Evolutionary conservation across 1,140 invertebrate species (phyloP).

Genomic region (Conus ventricosus): DNA sequence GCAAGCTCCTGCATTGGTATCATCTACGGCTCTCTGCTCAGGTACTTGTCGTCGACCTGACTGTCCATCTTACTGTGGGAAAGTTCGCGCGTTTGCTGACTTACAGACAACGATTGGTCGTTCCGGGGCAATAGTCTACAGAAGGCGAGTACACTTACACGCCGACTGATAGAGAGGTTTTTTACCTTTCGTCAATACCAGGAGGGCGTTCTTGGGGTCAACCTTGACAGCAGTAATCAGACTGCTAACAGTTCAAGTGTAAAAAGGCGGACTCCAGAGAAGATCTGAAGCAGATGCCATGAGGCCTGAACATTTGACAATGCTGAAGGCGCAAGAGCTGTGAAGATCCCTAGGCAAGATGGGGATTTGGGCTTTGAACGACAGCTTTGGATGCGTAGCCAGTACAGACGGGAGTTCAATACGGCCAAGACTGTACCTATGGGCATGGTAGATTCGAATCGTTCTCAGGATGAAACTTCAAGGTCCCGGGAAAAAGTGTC

Average conservation of each 20-base stretch:
- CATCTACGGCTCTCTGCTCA: no score
- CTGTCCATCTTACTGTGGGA: no score
- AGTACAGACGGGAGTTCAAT: background rate
- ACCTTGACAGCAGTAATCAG: background rate
- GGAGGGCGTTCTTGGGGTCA: background rate
- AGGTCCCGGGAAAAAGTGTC: background rate
- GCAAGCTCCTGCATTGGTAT: no score
- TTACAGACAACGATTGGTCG: no score
- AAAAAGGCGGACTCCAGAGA: background rate
- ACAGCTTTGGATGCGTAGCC: background rate
- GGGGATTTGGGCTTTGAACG: background rate
- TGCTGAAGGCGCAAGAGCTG: background rate
- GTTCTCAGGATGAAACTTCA: background rate
- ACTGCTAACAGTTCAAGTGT: background rate
- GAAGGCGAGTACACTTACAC: background rate
- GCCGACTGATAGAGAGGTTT: background rate
- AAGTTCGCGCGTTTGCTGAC: no score
- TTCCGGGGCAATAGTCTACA: background rate
- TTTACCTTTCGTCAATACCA: background rate
- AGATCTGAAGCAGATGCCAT: background rate
- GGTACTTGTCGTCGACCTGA: no score
- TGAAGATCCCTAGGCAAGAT: background rate
- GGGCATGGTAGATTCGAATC: background rate
- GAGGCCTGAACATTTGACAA: background rate
- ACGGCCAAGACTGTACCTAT: background rate